Evolutionary conservation across 2,888 invertebrate species (phyloP).

Genomic region (Nomada flava): DNA sequence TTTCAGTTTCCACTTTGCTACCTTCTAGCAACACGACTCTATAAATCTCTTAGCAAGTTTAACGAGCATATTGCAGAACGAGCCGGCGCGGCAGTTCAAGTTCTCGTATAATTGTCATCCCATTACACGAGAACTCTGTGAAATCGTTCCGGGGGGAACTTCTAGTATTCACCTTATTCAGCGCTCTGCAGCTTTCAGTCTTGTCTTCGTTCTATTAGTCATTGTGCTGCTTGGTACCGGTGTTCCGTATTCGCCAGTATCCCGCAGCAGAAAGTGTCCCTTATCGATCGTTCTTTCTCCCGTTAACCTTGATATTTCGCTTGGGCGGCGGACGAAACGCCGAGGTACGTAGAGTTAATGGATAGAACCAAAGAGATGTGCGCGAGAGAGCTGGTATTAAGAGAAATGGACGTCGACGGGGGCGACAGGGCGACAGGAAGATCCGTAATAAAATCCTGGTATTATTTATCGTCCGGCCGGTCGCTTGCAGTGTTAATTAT

Average conservation of each 20-base stretch:
- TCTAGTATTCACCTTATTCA: background rate
- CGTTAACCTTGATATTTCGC: slow-evolving; percentile 27
- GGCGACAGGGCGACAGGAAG: slow-evolving; percentile 40
- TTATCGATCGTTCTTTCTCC: slow-evolving; percentile 9
- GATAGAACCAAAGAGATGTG: slow-evolving; percentile 42
- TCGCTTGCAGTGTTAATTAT: slow-evolving; percentile 40
- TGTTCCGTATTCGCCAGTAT: background rate
- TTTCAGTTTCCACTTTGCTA: slow-evolving; percentile 2
- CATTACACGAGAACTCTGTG: slow-evolving; percentile 11
- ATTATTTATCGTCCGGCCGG: slow-evolving; percentile 53
- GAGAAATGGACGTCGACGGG: slow-evolving; percentile 51
- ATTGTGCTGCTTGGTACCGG: background rate
- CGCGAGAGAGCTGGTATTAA: slow-evolving; percentile 34
- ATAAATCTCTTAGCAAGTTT: slow-evolving; percentile 27
- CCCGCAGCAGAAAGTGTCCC: background rate
- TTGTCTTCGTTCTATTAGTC: background rate
- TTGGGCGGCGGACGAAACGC: slow-evolving; percentile 18
- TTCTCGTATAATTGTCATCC: slow-evolving; percentile 25
- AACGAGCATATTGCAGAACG: slow-evolving; percentile 27
- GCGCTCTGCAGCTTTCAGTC: background rate
- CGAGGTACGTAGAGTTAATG: slow-evolving; percentile 51
- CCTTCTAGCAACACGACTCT: background rate
- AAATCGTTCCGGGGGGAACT: slow-evolving; percentile 8
- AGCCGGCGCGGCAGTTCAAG: slow-evolving; percentile 8
- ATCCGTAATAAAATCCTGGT: slow-evolving; percentile 56